Conservation (phyloP, 2,113 vertebrate genomes). For the Plecturocebus donacophilus region DNA sequence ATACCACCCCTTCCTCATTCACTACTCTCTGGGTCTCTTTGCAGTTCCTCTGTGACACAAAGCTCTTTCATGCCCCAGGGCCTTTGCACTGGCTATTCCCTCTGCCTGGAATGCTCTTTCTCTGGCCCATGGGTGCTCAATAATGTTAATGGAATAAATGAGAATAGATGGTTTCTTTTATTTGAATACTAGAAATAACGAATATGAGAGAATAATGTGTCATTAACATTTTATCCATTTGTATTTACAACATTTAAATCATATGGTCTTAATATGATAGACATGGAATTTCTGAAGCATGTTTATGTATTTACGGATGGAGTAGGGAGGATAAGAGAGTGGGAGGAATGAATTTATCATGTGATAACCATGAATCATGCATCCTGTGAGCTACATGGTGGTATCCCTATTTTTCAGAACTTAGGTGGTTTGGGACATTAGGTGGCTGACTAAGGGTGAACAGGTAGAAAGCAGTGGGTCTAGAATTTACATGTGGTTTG, state of each 20-base stretch:
- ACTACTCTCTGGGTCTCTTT: not conserved
- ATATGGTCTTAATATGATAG: not conserved
- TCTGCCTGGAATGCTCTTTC: not conserved
- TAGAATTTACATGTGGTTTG: not conserved
- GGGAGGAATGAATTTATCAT: not conserved
- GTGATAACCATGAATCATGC: not conserved
- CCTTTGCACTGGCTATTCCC: not conserved
- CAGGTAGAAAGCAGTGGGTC: not conserved
- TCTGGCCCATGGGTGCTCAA: not conserved
- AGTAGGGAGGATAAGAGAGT: not conserved
- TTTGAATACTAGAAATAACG: not conserved
- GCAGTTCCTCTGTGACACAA: not conserved
- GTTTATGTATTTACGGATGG: not conserved
- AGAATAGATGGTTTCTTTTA: not conserved
- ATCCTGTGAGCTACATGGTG: not conserved
- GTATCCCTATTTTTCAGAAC: not conserved
- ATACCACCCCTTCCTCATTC: not conserved
- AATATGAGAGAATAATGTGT: not conserved
- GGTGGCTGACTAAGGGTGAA: not conserved
- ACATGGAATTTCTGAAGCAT: conserved; percentile 26
- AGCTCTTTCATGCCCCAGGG: not conserved
- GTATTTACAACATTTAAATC: conserved; percentile 11
- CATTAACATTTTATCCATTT: conserved; percentile 39
- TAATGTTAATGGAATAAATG: not conserved
- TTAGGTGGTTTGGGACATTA: not conserved